phyloP scores from a whole-genome alignment of 1,140 invertebrate species.

The Trinorchestia longiramus region DNA sequence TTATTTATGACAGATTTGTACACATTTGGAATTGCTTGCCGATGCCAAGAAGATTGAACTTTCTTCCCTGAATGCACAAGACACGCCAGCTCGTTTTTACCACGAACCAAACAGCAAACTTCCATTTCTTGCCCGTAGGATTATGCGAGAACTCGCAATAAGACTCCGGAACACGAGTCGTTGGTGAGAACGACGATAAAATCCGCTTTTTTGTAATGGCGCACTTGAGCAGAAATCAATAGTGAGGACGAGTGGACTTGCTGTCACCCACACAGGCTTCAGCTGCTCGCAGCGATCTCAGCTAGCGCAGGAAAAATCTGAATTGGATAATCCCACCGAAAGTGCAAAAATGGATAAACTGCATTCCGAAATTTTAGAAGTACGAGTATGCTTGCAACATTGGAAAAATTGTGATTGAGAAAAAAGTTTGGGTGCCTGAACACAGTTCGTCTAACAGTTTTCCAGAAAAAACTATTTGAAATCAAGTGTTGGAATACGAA shows the following conservation, averaged over 20 bases:
- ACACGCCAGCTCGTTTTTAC: not conserved
- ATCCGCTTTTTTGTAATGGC: conserved; percentile 41
- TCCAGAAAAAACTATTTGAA: not conserved
- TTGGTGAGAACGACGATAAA: conserved; percentile 33
- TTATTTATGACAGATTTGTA: not conserved
- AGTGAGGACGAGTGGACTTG: conserved; percentile 1
- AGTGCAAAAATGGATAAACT: not conserved
- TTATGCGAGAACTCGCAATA: conserved; percentile 34
- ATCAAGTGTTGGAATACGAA: not conserved
- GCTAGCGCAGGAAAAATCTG: not conserved
- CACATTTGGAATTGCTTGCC: not conserved
- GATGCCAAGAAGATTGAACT: not conserved
- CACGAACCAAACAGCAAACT: not conserved
- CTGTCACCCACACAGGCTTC: not conserved
- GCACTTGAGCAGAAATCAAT: conserved; percentile 52
- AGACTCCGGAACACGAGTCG: conserved; percentile 43
- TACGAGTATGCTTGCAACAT: not conserved
- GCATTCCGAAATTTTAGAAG: not conserved
- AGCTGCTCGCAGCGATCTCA: not conserved
- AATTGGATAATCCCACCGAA: not conserved
- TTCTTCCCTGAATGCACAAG: not conserved
- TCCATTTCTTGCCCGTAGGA: conserved; percentile 42
- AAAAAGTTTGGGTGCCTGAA: not conserved
- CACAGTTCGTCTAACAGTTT: not conserved
- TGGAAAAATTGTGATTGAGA: not conserved